Conservation (phyloP, 2,888 invertebrate species). For the Acleris laterana region DNA sequence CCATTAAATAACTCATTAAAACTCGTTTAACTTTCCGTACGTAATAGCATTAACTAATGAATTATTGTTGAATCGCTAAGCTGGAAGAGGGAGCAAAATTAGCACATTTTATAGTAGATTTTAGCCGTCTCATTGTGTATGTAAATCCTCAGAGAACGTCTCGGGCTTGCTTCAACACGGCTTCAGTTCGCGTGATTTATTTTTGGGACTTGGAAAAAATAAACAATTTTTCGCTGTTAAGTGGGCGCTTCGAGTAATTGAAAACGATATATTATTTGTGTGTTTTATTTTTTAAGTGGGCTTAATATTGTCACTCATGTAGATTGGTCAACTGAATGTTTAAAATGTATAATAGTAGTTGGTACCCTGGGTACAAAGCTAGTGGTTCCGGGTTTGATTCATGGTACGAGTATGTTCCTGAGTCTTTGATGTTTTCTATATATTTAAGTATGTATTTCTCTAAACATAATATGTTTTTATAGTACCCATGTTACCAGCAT, state of each 20-base stretch:
- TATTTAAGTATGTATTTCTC: too few relatives aligned
- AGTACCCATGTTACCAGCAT: too few relatives aligned
- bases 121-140: conserved; percentile 68
- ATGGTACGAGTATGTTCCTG: too few relatives aligned
- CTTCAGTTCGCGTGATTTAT: conserved; percentile 29
- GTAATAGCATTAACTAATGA: conserved; percentile 37
- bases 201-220: conserved; percentile 28
- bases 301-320: too few relatives aligned
- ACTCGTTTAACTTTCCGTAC: conserved; percentile 35
- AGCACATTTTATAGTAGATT: conserved; percentile 66
- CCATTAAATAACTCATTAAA: conserved; percentile 38
- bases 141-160: conserved; percentile 63
- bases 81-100: conserved; percentile 50
- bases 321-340: too few relatives aligned
- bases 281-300: conserved; percentile 6
- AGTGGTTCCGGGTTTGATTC: too few relatives aligned
- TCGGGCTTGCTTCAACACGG: conserved; percentile 42
- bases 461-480: too few relatives aligned
- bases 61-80: conserved; percentile 50
- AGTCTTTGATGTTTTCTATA: too few relatives aligned
- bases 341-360: too few relatives aligned
- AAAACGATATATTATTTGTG: conserved; percentile 21
- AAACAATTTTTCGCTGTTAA: conserved; percentile 31
- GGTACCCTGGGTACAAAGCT: too few relatives aligned
- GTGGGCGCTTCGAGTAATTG: conserved; percentile 30